A percentile compares a stretch with the other conserved stretches of the same genome.
Evolutionary conservation across 1,140 invertebrate genomes (phyloP).

Genomic region (Paramacrobiotus metropolitanus): DNA sequence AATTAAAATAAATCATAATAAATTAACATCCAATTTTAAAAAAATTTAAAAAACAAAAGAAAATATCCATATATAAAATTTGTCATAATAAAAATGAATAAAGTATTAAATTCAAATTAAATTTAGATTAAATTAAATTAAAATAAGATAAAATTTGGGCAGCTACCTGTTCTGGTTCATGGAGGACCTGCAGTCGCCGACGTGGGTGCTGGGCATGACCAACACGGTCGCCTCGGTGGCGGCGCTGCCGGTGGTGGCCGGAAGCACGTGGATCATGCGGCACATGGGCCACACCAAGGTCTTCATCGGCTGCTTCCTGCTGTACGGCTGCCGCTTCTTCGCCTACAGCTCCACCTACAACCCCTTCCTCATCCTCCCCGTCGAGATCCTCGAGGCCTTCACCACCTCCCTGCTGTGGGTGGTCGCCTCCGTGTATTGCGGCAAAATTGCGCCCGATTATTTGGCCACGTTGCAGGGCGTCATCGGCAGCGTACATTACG

Average conservation of each 20-base stretch:
- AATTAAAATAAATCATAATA: no score
- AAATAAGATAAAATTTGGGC: no score
- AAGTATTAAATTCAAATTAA: no score
- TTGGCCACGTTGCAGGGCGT: constrained; percentile 57
- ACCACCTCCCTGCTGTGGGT: constrained; percentile 58
- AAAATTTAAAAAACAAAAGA: no score
- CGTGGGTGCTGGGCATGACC: not conserved
- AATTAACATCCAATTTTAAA: no score
- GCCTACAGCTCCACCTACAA: constrained; percentile 56
- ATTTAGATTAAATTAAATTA: no score
- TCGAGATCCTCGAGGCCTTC: constrained; percentile 51
- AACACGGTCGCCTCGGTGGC: constrained; percentile 48
- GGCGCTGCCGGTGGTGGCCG: constrained; percentile 46
- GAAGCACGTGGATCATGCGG: constrained; percentile 50
- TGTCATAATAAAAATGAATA: no score
- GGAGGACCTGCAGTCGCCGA: not conserved
- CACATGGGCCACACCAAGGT: constrained; percentile 53
- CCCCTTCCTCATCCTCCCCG: constrained; percentile 51
- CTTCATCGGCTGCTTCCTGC: constrained; percentile 48
- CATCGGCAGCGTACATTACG: constrained; percentile 51
- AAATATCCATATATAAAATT: no score
- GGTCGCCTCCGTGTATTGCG: constrained; percentile 53
- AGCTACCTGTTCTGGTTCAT: constrained; percentile 1
- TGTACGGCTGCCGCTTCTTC: constrained; percentile 48
- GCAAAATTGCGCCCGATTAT: constrained; percentile 43